Evolutionary conservation across 1,140 invertebrate species (phyloP).

Genomic region (Proctacanthus coquilletti): DNA sequence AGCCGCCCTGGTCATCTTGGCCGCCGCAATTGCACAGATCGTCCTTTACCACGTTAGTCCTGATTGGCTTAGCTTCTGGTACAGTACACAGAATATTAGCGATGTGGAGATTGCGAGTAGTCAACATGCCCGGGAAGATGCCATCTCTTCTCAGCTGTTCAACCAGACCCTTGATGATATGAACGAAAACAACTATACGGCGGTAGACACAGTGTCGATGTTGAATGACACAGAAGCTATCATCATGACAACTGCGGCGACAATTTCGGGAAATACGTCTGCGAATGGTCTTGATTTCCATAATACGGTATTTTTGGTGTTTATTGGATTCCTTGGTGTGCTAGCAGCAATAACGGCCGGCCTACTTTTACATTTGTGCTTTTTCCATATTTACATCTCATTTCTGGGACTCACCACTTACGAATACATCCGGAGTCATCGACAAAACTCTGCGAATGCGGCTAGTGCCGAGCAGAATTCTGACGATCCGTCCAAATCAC

Average conservation of each 20-base stretch:
- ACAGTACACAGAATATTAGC: constrained; percentile 2
- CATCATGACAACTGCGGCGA: neutral
- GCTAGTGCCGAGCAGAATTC: neutral
- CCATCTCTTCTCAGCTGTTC: constrained; percentile 1
- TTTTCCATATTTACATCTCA: constrained; percentile 79
- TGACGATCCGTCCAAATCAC: constrained; percentile 23
- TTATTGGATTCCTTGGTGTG: constrained; percentile 47
- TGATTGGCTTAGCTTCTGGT: constrained; percentile 33
- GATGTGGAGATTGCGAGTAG: constrained; percentile 12
- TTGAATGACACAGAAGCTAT: constrained; percentile 1
- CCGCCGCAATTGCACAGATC: constrained; percentile 50
- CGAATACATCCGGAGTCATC: constrained; percentile 61
- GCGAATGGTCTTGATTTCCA: constrained; percentile 19
- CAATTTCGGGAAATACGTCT: neutral
- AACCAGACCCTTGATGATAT: neutral
- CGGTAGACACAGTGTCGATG: constrained; percentile 9
- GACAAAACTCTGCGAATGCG: constrained; percentile 28
- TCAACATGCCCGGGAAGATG: too few relatives aligned
- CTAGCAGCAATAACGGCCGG: constrained; percentile 59
- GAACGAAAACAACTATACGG: neutral
- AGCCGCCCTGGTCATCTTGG: constrained; percentile 51
- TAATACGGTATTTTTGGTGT: constrained; percentile 43
- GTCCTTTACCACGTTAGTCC: constrained; percentile 41
- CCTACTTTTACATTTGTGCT: constrained; percentile 71
- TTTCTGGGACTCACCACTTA: constrained; percentile 75